Percentiles rank a stretch among this genome's conserved stretches.
phyloP scores from a whole-genome alignment of 2,888 invertebrate genomes.

The Heliconius aoede region DNA sequence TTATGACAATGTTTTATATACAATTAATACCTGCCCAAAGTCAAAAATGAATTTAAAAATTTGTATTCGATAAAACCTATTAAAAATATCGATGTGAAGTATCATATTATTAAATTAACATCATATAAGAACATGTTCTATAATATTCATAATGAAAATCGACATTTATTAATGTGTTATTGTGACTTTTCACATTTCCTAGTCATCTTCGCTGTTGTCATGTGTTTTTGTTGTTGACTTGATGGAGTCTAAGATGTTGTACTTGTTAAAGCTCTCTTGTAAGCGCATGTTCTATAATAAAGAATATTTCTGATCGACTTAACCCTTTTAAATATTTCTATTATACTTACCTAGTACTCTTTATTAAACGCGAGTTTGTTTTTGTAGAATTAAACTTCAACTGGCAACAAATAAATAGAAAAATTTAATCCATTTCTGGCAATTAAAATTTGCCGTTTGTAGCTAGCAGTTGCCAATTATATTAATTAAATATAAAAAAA shows the following conservation, averaged over 20 bases:
- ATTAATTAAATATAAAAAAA: not conserved
- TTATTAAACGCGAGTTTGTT: not conserved
- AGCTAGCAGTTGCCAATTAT: not conserved
- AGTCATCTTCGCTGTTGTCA: constrained; percentile 72
- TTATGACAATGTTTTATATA: not conserved
- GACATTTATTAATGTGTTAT: constrained; percentile 47
- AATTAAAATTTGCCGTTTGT: not conserved
- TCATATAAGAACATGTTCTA: not conserved
- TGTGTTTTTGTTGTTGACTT: constrained; percentile 68
- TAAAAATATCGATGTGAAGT: too few species aligned
- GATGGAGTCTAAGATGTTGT: constrained; percentile 71
- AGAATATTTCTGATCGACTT: constrained; percentile 62
- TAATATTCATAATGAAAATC: constrained; percentile 17
- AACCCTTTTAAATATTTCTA: constrained; percentile 30
- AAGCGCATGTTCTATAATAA: constrained; percentile 74
- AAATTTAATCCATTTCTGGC: not conserved
- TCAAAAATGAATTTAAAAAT: too few species aligned
- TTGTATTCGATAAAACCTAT: too few species aligned
- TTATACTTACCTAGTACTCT: not conserved
- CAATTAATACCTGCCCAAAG: too few species aligned
- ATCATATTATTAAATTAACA: not conserved
- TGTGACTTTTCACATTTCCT: constrained; percentile 54
- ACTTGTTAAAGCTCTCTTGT: constrained; percentile 77
- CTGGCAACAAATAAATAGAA: not conserved
- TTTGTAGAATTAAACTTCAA: too few species aligned